phyloP scores from a whole-genome alignment of 2,797 vertebrate species.

The Carapus acus region DNA sequence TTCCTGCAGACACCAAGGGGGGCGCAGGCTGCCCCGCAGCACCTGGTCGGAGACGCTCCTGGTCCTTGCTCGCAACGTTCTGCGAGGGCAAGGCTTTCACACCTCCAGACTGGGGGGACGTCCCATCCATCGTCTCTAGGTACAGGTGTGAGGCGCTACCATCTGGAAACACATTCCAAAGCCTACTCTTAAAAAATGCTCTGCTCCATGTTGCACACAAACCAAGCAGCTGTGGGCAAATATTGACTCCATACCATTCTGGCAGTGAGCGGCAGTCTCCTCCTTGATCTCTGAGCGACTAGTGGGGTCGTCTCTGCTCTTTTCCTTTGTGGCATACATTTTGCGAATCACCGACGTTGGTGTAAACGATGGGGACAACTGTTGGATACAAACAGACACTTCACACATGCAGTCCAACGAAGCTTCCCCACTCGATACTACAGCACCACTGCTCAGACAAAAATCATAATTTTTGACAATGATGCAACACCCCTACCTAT shows the following conservation, averaged over 20 bases:
- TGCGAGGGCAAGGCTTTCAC: conserved; percentile 72
- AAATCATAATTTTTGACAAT: too few species aligned
- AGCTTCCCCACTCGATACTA: too few species aligned
- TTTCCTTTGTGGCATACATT: conserved; percentile 98
- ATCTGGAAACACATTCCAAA: conserved; percentile 53
- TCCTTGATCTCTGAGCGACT: conserved; percentile 80
- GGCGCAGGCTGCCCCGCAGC: conserved; percentile 82
- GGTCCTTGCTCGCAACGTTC: conserved; percentile 76
- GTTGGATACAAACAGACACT: too few species aligned
- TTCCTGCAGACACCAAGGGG: conserved; percentile 77
- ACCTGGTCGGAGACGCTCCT: conserved; percentile 81
- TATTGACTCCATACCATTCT: conserved; percentile 73
- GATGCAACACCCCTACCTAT: too few species aligned
- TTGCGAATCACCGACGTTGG: conserved; percentile 98
- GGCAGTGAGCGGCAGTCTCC: conserved; percentile 67
- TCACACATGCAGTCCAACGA: too few species aligned
- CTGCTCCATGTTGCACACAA: background rate
- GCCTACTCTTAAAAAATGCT: background rate
- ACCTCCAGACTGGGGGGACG: conserved; percentile 52
- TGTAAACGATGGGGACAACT: conserved; percentile 97
- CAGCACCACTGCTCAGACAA: too few species aligned
- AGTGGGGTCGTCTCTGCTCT: conserved; percentile 84
- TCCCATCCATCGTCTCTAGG: conserved; percentile 61
- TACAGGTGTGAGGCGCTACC: conserved; percentile 60
- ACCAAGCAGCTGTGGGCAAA: background rate